phyloP scores from a whole-genome alignment of 2,888 invertebrate species.

The Ashinkailepas kermadecensis region DNA sequence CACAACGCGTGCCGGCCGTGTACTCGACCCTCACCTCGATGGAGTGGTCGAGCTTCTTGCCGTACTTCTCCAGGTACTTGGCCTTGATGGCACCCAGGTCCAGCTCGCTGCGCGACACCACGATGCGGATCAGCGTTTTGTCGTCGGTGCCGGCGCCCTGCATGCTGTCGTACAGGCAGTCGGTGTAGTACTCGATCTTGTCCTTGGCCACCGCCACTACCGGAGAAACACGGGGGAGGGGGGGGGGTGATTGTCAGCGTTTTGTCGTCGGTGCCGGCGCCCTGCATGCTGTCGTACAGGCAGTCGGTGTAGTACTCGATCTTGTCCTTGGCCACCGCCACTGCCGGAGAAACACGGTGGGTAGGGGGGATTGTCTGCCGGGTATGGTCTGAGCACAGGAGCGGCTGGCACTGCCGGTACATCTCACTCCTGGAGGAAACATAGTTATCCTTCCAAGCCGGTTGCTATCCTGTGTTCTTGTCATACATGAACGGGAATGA shows the following conservation, averaged over 20 bases:
- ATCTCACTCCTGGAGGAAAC: too few relatives aligned
- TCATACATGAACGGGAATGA: too few relatives aligned
- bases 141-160: constrained; percentile 33
- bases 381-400: too few relatives aligned
- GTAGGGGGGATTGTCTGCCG: too few relatives aligned
- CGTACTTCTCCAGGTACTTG: constrained; percentile 31
- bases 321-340: constrained; percentile 32
- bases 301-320: constrained; percentile 31
- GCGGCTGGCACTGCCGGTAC: too few relatives aligned
- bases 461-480: too few relatives aligned
- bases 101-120: constrained; percentile 31
- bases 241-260: constrained; percentile 20
- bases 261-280: constrained; percentile 33
- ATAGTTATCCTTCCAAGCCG: too few relatives aligned
- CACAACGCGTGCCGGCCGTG: not conserved
- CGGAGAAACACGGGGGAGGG: too few relatives aligned
- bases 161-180: constrained; percentile 29
- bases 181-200: constrained; percentile 32
- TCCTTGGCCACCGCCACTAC: constrained; percentile 32
- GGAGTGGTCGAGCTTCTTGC: constrained; percentile 22
- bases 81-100: constrained; percentile 31
- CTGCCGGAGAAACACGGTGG: constrained; percentile 18
- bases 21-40: constrained; percentile 3
- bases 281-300: constrained; percentile 29
- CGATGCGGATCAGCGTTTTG: constrained; percentile 31